Base-by-base conservation (phyloP, 2,888 invertebrate genomes). In the Malthinus flaveolus region DNA sequence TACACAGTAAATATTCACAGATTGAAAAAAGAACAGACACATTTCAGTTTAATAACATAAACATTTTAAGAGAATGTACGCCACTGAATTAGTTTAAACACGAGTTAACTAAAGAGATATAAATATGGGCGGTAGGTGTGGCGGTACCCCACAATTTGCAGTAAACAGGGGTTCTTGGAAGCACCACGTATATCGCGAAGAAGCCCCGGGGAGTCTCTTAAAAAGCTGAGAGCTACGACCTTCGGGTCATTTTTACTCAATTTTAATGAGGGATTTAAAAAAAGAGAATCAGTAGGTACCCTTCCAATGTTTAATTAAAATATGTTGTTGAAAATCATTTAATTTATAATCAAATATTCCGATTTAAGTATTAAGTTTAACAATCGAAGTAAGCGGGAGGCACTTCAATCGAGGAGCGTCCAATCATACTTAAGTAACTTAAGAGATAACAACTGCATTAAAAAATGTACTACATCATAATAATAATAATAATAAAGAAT, bases 91-190 rank as follows among this genome's bases (percentile, higher is more conserved):
- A n/a, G 56, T 42, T 59, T 54, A 65, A 65, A 62, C 57, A 63
- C 56, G 51, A 57, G 56, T 65, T 65, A 63, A 65, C 61, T 61
- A 63, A 65, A 65, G 61, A 62, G 59, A 65, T 62, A 61, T 63
- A 61, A 63, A 56, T 64, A 68, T 66, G 64, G 67, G 69, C 66
- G 67, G 68, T 68, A 67, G 69, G 70, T 68, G 70, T 68, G 69
- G 63, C 66, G 54, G 64, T 67, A 65, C 64, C 68, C 68, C 68
- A 65, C 70, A 70, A 68, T 67, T 70, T 69, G 70, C 67, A 66
- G 68, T 67, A 67, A 70, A 69, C 66, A 61, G 66, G 63, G 67
- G 64, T 70, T 70, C 69, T 65, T 67, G 66, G 69, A 70, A 70
- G 64, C 66, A 56, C 54, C 61, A 56, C 55, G 54, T 54, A 62